A percentile compares a stretch with the other conserved stretches of the same genome.
These are phyloP conservation scores for Ophion obscuratus DNA, from an alignment of 2,888 invertebrate genomes.

Conservation along the genomic window DNA sequence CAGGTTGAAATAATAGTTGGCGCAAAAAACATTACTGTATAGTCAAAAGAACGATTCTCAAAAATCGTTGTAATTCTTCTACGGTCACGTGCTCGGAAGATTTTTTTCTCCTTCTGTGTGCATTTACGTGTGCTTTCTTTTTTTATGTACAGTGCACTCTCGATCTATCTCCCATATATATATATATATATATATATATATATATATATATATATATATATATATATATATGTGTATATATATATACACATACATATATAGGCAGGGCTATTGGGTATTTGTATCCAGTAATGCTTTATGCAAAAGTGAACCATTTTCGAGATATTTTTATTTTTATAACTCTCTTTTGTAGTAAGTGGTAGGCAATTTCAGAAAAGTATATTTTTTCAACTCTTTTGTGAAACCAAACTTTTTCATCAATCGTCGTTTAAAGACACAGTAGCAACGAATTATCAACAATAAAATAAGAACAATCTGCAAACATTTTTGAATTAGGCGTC, in stretches of 20 bases:
- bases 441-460: no score
- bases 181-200: not conserved
- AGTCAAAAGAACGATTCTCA: conserved; percentile 76
- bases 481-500: no score
- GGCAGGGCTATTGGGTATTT: not conserved
- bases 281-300: not conserved
- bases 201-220: conserved; percentile 6
- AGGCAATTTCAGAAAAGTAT: no score
- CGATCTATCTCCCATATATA: conserved; percentile 17
- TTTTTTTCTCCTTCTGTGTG: conserved; percentile 47
- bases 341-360: not conserved
- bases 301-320: no score
- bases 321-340: no score
- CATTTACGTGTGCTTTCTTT: conserved; percentile 39
- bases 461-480: no score
- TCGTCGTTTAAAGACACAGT: no score
- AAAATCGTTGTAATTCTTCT: conserved; percentile 70
- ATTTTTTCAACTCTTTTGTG: no score
- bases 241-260: not conserved
- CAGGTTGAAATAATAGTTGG: conserved; percentile 73
- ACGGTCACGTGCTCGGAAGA: conserved; percentile 71
- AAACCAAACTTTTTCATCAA: no score
- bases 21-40: conserved; percentile 77
- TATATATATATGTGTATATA: not conserved
- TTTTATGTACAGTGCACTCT: conserved; percentile 62